Evolutionary conservation across 1,140 invertebrate genomes (phyloP).

Genomic region (Sarcophaga peregrina): DNA sequence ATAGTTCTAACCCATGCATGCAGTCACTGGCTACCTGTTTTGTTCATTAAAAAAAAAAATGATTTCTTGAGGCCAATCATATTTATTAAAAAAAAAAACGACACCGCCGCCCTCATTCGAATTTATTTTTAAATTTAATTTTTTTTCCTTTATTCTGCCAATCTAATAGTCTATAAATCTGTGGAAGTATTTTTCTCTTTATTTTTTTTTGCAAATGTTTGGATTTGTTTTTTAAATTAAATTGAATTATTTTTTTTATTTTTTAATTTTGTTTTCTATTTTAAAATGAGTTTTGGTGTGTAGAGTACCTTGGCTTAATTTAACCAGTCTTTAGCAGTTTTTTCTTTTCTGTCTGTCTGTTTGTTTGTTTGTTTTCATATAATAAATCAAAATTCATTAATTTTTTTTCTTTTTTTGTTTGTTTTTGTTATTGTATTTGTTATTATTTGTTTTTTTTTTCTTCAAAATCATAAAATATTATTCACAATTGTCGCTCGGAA

Average conservation of each 20-base stretch:
- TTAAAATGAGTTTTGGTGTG: background rate
- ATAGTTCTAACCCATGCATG: background rate
- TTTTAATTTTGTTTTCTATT: no score
- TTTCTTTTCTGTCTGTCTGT: background rate
- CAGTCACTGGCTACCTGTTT: no score
- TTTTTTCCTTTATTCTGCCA: background rate
- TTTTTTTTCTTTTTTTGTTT: background rate
- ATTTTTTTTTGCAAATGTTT: no score
- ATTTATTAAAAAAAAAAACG: background rate
- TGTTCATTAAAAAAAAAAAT: no score
- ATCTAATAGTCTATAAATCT: no score
- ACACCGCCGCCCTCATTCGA: background rate
- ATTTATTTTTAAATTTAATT: background rate
- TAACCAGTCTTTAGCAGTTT: background rate
- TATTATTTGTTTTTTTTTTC: background rate
- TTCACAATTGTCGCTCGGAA: background rate
- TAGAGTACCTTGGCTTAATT: constrained; percentile 12
- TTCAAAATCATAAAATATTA: background rate
- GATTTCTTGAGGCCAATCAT: background rate
- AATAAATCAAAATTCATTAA: constrained; percentile 20
- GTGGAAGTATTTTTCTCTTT: no score
- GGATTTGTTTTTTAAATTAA: background rate
- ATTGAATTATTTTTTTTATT: background rate
- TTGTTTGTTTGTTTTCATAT: background rate
- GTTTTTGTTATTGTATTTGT: no score